Base-by-base conservation (phyloP, 2,888 invertebrate species). In the Leptura quadrifasciata region DNA sequence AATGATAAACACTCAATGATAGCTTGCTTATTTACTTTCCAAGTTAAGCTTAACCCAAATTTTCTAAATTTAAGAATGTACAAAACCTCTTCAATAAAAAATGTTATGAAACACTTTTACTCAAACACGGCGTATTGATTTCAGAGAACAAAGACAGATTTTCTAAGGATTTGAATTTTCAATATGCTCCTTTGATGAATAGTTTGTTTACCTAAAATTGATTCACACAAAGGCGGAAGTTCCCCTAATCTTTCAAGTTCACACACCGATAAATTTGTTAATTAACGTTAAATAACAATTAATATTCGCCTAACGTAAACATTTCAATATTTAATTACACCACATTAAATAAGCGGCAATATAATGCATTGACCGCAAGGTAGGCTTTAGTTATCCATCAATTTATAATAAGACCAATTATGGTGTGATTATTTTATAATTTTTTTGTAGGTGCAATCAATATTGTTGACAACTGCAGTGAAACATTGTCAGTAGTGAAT, bases 231-330 rank as follows among this genome's bases (percentile, higher is more conserved):
- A 39, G 39, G 63, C 63, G 63, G 39, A 39, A 63, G 47, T 17
- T 21, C 21, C 63, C 63, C 18, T 63, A 63, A 63, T 63, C 63
- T 20, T 5, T 27, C 60, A 12, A 63, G 63, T 63, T 63, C 39
- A 35, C 35, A 35, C 20, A n/a, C 24, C 63, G 39, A 52, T 65
- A 65, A 52, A 52, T 65, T 35, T 54, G 52, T 65, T 65, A 54
- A 65, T 65, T 65, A 65, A 54, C 63, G 63, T 39, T 63, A 63
- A 63, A 63, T 63, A 63, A 65, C 20, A 65, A 65, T 65, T 27
- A 52, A n/a, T 52, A 65, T n/a, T 24, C 47, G 15, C 24, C 21
- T 54, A 65, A 47, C 65, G 54, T 21, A 65, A 65, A 65, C 54
- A 54, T 54, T 65, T 65, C 54, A 65, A 17, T 52, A 52, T 65